Base-by-base conservation (phyloP, 37 sponge, comb jelly and placozoan species). In the Amphimedon queenslandica region DNA sequence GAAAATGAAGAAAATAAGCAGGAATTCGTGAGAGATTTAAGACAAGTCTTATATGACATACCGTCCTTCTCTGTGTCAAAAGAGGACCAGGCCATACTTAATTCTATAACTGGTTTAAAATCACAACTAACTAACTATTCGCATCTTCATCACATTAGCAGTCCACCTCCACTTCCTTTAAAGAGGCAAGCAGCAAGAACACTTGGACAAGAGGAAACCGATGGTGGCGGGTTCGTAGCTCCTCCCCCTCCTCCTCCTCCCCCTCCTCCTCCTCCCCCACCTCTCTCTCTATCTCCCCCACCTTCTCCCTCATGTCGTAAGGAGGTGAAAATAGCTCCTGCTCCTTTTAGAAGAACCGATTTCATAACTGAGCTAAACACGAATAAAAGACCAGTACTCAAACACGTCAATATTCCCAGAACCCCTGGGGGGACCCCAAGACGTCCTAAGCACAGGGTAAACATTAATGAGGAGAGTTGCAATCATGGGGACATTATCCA, bases 401-500 rank as follows among this genome's bases (percentile, higher is more conserved):
- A 47, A 8, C 53, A 47, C 13, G 53, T 47, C 8, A n/a, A n/a
- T n/a, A n/a, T n/a, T n/a, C 53, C 53, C 13, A 8, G 13, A 47
- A 47, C 53, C 8, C 53, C 53, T 18, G 53, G 27, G 21, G 61
- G 61, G 5, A 60, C 61, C 5, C 43, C 73, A 3, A 18, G 57
- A 8, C 16, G 38, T 3, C 70, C 64, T 34, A 40, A 35, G 1
- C 27, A 39, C 23, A 56, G 63, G 20, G 35, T 38, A 21, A 69
- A 27, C 3, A 32, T 35, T 25, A n/a, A 25, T 38, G 11, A 3
- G 37, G n/a, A 11, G 27, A 23, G 33, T 23, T n/a, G 31, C 13
- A 56, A 55, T 6, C 63, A 78, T 32, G 67, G 43, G 20, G 85
- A 85, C 43, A 34, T 74, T 57, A 51, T 85, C 20, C 85, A 78